A percentile compares a stretch with the other conserved stretches of the same genome.
Evolutionary conservation across 2,888 invertebrate species (phyloP).

Genomic region (Tipula vernalis): DNA sequence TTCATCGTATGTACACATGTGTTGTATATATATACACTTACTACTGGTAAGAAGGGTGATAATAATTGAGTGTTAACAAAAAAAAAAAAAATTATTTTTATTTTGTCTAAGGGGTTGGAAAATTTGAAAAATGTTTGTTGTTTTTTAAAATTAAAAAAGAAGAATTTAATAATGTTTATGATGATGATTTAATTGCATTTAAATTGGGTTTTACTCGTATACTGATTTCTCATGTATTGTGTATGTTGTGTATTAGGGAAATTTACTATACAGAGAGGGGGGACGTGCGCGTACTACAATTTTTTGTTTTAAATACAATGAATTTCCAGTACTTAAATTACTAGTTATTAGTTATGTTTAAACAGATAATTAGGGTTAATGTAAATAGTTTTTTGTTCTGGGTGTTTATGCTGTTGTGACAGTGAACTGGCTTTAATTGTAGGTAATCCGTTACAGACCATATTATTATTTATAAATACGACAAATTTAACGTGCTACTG

Average conservation of each 20-base stretch:
- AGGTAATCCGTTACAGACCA: background rate
- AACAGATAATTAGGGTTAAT: background rate
- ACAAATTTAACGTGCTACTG: too few relatives aligned
- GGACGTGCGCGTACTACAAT: background rate
- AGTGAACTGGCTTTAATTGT: background rate
- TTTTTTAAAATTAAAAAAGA: background rate
- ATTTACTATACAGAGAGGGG: background rate
- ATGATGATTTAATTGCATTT: conserved; percentile 4
- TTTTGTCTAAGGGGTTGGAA: background rate
- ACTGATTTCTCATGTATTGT: background rate
- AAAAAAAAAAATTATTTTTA: background rate
- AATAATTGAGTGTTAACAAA: conserved; percentile 1
- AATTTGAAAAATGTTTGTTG: background rate
- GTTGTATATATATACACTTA: background rate
- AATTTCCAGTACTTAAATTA: background rate
- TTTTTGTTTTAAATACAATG: background rate
- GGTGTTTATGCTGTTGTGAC: background rate
- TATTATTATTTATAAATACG: too few relatives aligned
- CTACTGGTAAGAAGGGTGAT: background rate
- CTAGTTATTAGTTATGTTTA: background rate
- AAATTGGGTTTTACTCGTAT: background rate
- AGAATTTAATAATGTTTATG: background rate
- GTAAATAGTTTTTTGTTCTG: background rate
- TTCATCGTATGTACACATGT: background rate
- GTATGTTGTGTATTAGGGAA: background rate